A percentile compares a stretch with the other conserved stretches of the same genome.
phyloP scores from a whole-genome alignment of 2,113 vertebrate species.

The Emydocephalus ijimae region DNA sequence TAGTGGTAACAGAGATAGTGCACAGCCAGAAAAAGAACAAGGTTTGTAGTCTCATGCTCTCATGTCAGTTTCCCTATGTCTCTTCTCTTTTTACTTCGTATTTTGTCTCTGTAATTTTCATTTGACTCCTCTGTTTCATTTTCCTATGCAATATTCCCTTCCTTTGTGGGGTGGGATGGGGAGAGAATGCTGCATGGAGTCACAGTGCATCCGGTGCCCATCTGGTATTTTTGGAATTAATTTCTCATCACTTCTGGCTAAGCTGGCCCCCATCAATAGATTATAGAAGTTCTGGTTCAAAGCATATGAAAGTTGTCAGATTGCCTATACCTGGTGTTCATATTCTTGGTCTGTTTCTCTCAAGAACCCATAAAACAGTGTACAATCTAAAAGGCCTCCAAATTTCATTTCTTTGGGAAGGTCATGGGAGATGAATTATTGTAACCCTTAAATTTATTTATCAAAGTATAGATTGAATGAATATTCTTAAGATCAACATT shows the following conservation, averaged over 20 bases:
- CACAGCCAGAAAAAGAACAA: background rate
- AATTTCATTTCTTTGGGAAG: background rate
- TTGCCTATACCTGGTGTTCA: background rate
- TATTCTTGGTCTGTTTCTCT: background rate
- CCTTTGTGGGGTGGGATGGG: background rate
- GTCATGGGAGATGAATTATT: background rate
- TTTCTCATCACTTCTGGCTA: background rate
- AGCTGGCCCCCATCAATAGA: background rate
- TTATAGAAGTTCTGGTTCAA: background rate
- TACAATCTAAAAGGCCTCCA: background rate
- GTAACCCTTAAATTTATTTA: background rate
- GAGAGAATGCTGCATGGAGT: background rate
- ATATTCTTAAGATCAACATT: background rate
- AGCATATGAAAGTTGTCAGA: background rate
- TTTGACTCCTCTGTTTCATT: background rate
- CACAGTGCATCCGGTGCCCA: background rate
- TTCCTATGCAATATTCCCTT: background rate
- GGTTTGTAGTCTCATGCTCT: slow-evolving; percentile 43
- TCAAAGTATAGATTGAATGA: background rate
- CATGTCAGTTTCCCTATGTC: rapidly evolving
- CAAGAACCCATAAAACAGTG: background rate
- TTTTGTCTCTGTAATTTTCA: background rate
- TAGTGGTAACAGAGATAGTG: background rate
- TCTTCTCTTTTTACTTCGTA: background rate
- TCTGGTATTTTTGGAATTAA: background rate